Percentiles rank a stretch among this genome's conserved stretches.
phyloP scores from a whole-genome alignment of 2,113 vertebrate genomes.

The Rafetus swinhoei region DNA sequence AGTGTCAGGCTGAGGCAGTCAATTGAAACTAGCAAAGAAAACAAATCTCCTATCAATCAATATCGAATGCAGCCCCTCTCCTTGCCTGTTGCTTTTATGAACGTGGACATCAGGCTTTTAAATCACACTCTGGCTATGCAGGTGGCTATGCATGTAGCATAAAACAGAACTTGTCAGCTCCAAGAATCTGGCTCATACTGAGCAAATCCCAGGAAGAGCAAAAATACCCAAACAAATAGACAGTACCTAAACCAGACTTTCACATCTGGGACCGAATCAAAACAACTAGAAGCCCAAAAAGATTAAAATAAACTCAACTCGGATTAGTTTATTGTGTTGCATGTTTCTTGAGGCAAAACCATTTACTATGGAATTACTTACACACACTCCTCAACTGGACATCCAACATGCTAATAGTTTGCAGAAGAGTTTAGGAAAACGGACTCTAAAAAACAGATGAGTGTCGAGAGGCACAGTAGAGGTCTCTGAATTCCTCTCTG shows the following conservation, averaged over 20 bases:
- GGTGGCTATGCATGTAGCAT: slow-evolving; percentile 73
- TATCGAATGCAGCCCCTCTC: not conserved
- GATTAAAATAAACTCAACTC: slow-evolving; percentile 71
- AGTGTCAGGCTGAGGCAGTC: not conserved
- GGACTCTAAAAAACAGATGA: slow-evolving; percentile 71
- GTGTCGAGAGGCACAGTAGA: slow-evolving; percentile 68
- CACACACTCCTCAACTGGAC: slow-evolving; percentile 47
- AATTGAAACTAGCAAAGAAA: not conserved
- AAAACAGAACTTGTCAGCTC: slow-evolving; percentile 73
- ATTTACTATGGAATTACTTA: slow-evolving; percentile 75
- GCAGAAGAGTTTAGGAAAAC: slow-evolving; percentile 70
- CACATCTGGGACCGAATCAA: slow-evolving; percentile 73
- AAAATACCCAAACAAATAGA: slow-evolving; percentile 69
- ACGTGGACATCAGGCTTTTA: slow-evolving; percentile 39
- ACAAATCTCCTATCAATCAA: slow-evolving; percentile 11
- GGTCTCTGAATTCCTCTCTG: slow-evolving; percentile 53
- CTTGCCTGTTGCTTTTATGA: slow-evolving; percentile 56
- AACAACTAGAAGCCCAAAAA: slow-evolving; percentile 67
- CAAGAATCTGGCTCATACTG: slow-evolving; percentile 55
- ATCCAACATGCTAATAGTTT: slow-evolving; percentile 55
- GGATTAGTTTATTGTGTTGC: slow-evolving; percentile 75
- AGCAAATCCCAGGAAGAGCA: slow-evolving; percentile 63
- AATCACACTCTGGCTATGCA: slow-evolving; percentile 44
- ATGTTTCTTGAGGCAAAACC: slow-evolving; percentile 69
- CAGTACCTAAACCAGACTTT: slow-evolving; percentile 72